A percentile compares a stretch with the other conserved stretches of the same genome.
phyloP scores from a whole-genome alignment of 1,140 invertebrate species.

The Portunus trituberculatus region DNA sequence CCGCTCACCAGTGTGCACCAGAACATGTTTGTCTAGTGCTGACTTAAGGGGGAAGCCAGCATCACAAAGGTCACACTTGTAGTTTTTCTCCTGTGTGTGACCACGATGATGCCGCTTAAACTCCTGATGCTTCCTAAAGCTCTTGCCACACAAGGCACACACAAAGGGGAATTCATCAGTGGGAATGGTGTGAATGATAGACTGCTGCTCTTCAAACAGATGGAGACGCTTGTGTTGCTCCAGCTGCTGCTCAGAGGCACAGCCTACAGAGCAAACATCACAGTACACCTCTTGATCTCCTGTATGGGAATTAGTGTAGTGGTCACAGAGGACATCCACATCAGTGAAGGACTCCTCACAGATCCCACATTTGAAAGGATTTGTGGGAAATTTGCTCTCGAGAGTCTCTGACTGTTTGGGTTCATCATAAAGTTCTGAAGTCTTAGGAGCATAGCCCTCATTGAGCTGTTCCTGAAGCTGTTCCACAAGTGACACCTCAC shows the following conservation, averaged over 20 bases:
- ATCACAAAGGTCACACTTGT: slow-evolving; percentile 98
- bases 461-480: slow-evolving; percentile 77
- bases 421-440: slow-evolving; percentile 76
- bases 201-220: slow-evolving; percentile 73
- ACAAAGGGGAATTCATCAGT: slow-evolving; percentile 75
- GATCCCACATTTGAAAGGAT: slow-evolving; percentile 77
- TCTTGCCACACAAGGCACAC: slow-evolving; percentile 85
- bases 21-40: slow-evolving; percentile 99
- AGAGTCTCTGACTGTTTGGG: slow-evolving; percentile 75
- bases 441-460: slow-evolving; percentile 77
- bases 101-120: slow-evolving; percentile 70
- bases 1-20: slow-evolving; percentile 86
- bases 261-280: slow-evolving; percentile 75
- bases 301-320: slow-evolving; percentile 75
- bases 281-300: slow-evolving; percentile 76
- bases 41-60: slow-evolving; percentile 98
- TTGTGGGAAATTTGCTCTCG: slow-evolving; percentile 74
- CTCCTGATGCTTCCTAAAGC: slow-evolving; percentile 86
- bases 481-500: slow-evolving; percentile 72
- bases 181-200: slow-evolving; percentile 72
- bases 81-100: slow-evolving; percentile 98
- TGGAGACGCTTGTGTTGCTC: slow-evolving; percentile 76
- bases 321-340: slow-evolving; percentile 76
- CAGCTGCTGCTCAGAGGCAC: slow-evolving; percentile 74
- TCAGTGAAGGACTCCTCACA: slow-evolving; percentile 77